Base-by-base conservation (phyloP, 2,797 vertebrate species). In the Babyrousa celebensis region DNA sequence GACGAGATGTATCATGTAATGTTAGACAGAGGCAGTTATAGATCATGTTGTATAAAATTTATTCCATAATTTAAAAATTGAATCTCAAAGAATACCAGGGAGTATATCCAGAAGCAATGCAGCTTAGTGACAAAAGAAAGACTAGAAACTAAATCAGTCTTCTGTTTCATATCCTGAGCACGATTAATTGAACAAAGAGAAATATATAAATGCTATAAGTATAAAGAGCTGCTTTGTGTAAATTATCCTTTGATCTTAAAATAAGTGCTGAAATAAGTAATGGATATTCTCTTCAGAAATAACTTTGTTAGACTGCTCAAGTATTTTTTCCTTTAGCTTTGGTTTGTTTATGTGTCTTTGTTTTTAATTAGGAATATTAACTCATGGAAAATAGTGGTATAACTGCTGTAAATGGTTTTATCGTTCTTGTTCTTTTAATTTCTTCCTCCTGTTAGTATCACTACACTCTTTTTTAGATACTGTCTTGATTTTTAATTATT, bases 401-500 rank as follows among this genome's bases (percentile, higher is more conserved):
- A 29, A 82, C 3, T 68, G 25, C 21, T 29, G 2, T 56, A 71
- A 82, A 58, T 77, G 16, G 6, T 85, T 71, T 82, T 56, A 58
- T 27, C 63, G 14, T 77, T 67, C 56, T 93, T 75, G 14, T 77
- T 67, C 56, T 93, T 74, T 96, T 82, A 96, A 89, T 96, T 78
- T 88, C 7, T n/a, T 78, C 58, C n/a, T 77, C 70, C 43, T 75
- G 18, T 95, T 97, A 86, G 75, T 48, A 70, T 89, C 29, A 83
- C 65, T 94, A 70, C 70, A 40, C 10, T 89, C 36, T 95, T 71
- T 85, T 91, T 63, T 63, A 87, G 79, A 80, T 75, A 72, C 8
- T 78, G 29, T 62, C 91, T 83, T 91, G 56, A 36, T 93, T 52
- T 94, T 85, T 95, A 97, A 97, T 96, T 96, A 78, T 92, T 96